phyloP scores from a whole-genome alignment of 2,888 invertebrate genomes.

The Idaea dimidiata region DNA sequence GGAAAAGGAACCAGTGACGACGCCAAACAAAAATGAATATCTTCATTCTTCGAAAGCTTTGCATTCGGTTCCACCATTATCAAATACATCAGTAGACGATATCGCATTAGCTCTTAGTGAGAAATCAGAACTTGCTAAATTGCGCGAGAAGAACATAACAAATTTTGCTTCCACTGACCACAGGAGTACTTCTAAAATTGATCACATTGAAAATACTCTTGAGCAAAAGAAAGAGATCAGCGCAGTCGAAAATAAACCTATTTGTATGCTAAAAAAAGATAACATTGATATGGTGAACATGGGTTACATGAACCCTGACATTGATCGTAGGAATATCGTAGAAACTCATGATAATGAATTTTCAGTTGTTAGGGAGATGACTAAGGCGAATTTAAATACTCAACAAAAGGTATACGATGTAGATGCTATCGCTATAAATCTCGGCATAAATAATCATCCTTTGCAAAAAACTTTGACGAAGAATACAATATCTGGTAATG shows the following conservation, averaged over 20 bases:
- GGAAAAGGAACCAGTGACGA: conserved; percentile 45
- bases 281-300: conserved; percentile 75
- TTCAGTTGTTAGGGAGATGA: conserved; percentile 41
- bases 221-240: conserved; percentile 49
- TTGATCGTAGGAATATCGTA: conserved; percentile 48
- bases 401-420: conserved; percentile 65
- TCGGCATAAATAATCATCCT: conserved; percentile 62
- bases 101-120: conserved; percentile 67
- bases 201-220: conserved; percentile 39
- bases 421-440: conserved; percentile 68
- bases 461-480: conserved; percentile 53
- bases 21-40: conserved; percentile 51
- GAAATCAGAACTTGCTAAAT: conserved; percentile 63
- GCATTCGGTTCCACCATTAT: conserved; percentile 41
- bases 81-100: conserved; percentile 59
- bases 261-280: conserved; percentile 55
- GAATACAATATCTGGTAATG: conserved; percentile 42
- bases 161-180: conserved; percentile 45
- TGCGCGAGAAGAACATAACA: conserved; percentile 51
- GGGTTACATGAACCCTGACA: conserved; percentile 70
- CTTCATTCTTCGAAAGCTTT: conserved; percentile 45
- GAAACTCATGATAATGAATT: conserved; percentile 49
- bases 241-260: conserved; percentile 45
- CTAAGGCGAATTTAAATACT: conserved; percentile 43
- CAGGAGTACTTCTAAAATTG: conserved; percentile 41